phyloP scores from a whole-genome alignment of 2,797 vertebrate genomes.

The Syndactyla subalaris region DNA sequence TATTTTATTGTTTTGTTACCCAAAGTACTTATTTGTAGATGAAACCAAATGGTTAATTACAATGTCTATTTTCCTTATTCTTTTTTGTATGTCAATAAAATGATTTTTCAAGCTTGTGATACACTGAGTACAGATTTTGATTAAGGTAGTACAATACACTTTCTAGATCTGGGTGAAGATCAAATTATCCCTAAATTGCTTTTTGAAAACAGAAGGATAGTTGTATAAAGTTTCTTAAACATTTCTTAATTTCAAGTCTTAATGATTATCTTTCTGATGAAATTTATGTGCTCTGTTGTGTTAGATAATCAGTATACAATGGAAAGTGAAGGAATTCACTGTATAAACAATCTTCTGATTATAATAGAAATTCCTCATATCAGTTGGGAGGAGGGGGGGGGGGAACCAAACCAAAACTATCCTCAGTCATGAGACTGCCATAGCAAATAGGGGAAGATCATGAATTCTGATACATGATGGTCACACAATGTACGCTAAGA shows the following conservation, averaged over 20 bases:
- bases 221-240: not conserved
- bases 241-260: not conserved
- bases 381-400: not conserved
- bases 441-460: not conserved
- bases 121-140: not conserved
- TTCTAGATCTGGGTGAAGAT: not conserved
- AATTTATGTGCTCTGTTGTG: not conserved
- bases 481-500: not conserved
- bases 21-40: slow-evolving; percentile 5
- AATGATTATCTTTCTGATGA: not conserved
- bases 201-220: not conserved
- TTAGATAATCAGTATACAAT: not conserved
- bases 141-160: not conserved
- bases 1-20: slow-evolving; percentile 47
- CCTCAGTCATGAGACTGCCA: not conserved
- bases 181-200: not conserved
- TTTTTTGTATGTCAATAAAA: slow-evolving; percentile 70
- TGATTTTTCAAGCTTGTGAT: slow-evolving; percentile 48
- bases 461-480: not conserved
- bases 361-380: not conserved
- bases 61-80: slow-evolving; percentile 51
- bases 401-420: fast-evolving
- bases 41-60: slow-evolving; percentile 39
- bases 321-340: not conserved
- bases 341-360: not conserved